Evolutionary conservation across 2,888 invertebrate species (phyloP).

Genomic region (Stegana nigrithorax): DNA sequence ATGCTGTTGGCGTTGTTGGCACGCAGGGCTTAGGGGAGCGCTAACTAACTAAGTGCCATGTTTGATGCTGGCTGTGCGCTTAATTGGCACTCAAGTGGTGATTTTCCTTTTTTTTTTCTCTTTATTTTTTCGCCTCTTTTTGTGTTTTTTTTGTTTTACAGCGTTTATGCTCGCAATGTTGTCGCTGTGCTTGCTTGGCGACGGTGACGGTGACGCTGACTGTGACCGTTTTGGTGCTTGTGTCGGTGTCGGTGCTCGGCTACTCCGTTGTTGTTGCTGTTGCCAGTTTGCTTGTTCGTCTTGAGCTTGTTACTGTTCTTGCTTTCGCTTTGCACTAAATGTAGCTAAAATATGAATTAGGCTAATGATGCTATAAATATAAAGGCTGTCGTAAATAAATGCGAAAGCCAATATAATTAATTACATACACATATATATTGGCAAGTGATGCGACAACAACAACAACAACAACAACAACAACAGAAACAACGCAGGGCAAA

Average conservation of each 20-base stretch:
- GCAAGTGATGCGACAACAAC: too few species aligned
- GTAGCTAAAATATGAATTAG: conserved; percentile 9
- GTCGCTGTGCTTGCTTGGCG: not conserved
- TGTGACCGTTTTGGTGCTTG: too few species aligned
- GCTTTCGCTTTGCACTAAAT: not conserved
- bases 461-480: too few species aligned
- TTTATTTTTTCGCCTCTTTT: too few species aligned
- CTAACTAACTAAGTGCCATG: not conserved
- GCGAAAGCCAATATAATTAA: not conserved
- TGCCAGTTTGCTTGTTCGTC: not conserved
- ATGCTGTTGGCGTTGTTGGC: too few species aligned
- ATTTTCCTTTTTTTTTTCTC: not conserved
- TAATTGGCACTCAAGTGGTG: conserved; percentile 3
- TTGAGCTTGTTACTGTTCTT: not conserved
- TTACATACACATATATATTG: not conserved
- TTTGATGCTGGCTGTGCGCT: conserved; percentile 3
- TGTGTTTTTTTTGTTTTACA: too few species aligned
- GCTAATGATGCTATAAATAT: conserved; percentile 15
- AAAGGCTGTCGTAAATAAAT: conserved; percentile 13
- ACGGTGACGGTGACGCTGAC: too few species aligned
- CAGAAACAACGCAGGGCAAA: not conserved
- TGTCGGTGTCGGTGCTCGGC: not conserved
- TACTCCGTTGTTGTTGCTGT: not conserved
- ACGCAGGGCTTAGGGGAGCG: too few species aligned
- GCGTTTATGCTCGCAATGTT: not conserved